Conservation (phyloP, 2,888 invertebrate genomes). For the Deroplatys truncata region DNA sequence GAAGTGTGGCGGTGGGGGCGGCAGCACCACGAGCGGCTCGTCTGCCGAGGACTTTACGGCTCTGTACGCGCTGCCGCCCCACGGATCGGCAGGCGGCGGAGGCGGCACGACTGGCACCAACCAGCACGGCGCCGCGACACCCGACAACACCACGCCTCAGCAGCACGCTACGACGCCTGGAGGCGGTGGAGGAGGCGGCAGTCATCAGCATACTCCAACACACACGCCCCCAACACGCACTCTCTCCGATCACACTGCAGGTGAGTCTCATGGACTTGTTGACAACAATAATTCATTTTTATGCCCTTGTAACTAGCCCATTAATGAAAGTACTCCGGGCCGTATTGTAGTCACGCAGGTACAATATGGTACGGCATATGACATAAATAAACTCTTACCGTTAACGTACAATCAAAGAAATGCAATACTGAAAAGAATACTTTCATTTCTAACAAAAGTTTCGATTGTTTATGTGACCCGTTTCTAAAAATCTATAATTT, state of each 20-base stretch:
- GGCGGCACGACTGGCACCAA: conserved; percentile 34
- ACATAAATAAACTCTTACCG: too few relatives aligned
- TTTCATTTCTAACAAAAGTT: too few relatives aligned
- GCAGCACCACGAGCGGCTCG: conserved; percentile 47
- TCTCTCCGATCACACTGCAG: conserved; percentile 45
- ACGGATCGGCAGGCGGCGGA: conserved; percentile 42
- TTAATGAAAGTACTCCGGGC: too few relatives aligned
- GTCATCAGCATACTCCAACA: conserved; percentile 60
- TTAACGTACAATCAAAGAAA: too few relatives aligned
- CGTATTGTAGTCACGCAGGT: too few relatives aligned
- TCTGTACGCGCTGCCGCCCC: conserved; percentile 63
- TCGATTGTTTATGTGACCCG: too few relatives aligned
- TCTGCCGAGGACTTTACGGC: conserved; percentile 87
- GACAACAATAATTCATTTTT: neutral
- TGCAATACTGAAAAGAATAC: too few relatives aligned
- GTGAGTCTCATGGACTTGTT: conserved; percentile 36
- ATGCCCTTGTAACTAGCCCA: too few relatives aligned
- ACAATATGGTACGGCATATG: too few relatives aligned
- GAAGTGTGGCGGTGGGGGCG: conserved; percentile 35
- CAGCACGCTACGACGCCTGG: conserved; percentile 41
- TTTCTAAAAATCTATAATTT: too few relatives aligned
- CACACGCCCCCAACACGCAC: conserved; percentile 61
- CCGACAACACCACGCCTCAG: conserved; percentile 39
- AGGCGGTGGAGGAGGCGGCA: conserved; percentile 45
- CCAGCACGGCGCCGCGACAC: conserved; percentile 38